These are phyloP conservation scores for Drosophila bunnanda DNA, from an alignment of 2,888 invertebrate genomes.

Conservation along the genomic window DNA sequence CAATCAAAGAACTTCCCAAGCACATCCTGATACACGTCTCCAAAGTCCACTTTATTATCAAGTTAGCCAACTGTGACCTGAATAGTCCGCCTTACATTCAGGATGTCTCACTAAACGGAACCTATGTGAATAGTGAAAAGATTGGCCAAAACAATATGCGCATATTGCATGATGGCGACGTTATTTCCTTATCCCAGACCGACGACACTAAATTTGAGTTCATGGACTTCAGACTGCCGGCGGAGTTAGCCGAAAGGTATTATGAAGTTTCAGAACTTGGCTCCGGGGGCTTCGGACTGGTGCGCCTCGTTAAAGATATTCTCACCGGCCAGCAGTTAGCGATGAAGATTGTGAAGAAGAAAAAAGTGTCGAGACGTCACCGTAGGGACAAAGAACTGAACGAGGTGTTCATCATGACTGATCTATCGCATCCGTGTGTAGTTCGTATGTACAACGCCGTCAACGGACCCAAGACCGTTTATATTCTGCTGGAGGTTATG, in stretches of 20 bases:
- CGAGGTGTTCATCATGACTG: constrained; percentile 92
- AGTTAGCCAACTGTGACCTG: constrained; percentile 81
- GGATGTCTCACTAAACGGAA: constrained; percentile 93
- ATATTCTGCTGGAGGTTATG: constrained; percentile 94
- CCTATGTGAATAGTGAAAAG: constrained; percentile 90
- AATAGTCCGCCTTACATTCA: constrained; percentile 83
- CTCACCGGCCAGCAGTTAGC: constrained; percentile 90
- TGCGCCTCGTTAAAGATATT: constrained; percentile 90
- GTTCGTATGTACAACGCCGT: constrained; percentile 92
- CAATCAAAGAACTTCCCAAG: constrained; percentile 78
- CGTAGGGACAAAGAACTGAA: constrained; percentile 86
- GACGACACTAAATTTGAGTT: constrained; percentile 89
- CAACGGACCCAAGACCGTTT: constrained; percentile 90
- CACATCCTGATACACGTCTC: constrained; percentile 85
- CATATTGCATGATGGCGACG: constrained; percentile 89
- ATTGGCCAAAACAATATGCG: constrained; percentile 90
- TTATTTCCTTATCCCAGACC: constrained; percentile 89
- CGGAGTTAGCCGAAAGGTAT: constrained; percentile 87
- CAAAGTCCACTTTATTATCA: constrained; percentile 86
- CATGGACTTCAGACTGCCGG: constrained; percentile 89
- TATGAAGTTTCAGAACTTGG: constrained; percentile 91
- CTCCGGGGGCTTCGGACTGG: constrained; percentile 93
- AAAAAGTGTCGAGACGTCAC: constrained; percentile 86
- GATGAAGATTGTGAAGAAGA: constrained; percentile 91
- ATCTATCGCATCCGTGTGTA: constrained; percentile 92